Evolutionary conservation across 1,140 invertebrate species (phyloP).

Genomic region (Bombus polaris): DNA sequence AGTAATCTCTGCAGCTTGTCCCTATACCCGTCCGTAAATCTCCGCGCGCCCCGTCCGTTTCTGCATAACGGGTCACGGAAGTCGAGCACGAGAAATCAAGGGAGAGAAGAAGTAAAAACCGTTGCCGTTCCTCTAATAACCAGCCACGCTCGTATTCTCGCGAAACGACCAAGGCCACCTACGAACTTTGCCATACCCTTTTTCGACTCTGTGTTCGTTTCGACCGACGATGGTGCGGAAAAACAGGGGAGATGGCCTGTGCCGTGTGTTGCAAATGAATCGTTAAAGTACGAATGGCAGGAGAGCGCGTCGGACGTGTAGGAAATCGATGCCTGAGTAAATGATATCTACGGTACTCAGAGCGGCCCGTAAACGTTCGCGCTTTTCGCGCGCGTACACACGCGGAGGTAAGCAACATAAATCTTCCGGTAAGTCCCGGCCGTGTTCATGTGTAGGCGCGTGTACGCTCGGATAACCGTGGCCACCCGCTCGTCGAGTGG

Average conservation of each 20-base stretch:
- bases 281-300: constrained; percentile 61
- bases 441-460: constrained; percentile 16
- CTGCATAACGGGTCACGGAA: constrained; percentile 65
- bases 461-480: constrained; percentile 54
- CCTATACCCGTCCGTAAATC: constrained; percentile 59
- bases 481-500: constrained; percentile 65
- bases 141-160: constrained; percentile 52
- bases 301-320: constrained; percentile 30
- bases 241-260: background rate
- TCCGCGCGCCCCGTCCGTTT: constrained; percentile 44
- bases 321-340: constrained; percentile 66
- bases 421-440: constrained; percentile 61
- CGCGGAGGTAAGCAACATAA: constrained; percentile 73
- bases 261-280: constrained; percentile 65
- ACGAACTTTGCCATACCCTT: background rate
- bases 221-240: no score
- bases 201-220: no score
- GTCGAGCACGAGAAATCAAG: constrained; percentile 53
- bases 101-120: constrained; percentile 60
- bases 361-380: constrained; percentile 55
- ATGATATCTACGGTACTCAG: constrained; percentile 55
- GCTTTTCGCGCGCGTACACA: constrained; percentile 54
- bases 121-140: constrained; percentile 59
- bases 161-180: constrained; percentile 26
- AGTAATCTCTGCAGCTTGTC: constrained; percentile 64